These are phyloP conservation scores for Dipodomys ordii DNA, from an alignment of 2,113 vertebrate genomes.

Conservation along the genomic window DNA sequence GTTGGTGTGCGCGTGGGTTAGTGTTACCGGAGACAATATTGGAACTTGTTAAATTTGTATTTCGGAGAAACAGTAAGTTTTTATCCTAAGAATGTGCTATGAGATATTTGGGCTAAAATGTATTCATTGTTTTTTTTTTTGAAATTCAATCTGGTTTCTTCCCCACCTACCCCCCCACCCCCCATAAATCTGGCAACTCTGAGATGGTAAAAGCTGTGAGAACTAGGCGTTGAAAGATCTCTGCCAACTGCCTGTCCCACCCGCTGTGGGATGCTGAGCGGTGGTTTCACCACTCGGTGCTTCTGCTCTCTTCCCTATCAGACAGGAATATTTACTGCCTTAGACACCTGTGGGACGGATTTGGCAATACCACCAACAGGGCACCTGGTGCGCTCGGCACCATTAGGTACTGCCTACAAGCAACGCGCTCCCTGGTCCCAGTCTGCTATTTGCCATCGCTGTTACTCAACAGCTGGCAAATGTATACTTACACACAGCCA, in stretches of 20 bases:
- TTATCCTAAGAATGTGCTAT: neutral
- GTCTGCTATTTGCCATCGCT: neutral
- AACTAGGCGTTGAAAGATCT: neutral
- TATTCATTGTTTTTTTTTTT: neutral
- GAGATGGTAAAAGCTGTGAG: neutral
- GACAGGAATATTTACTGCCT: too few relatives aligned
- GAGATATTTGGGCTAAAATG: neutral
- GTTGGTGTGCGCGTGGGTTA: neutral
- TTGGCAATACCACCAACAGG: neutral
- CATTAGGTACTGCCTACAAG: neutral
- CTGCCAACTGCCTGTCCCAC: neutral
- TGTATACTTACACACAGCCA: neutral
- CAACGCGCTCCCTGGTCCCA: too few relatives aligned
- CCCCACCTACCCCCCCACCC: neutral
- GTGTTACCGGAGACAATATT: neutral
- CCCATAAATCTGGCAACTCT: neutral
- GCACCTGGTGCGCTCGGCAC: accelerated
- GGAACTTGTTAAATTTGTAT: neutral
- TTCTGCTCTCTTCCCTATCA: neutral
- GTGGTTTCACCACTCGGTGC: too few relatives aligned
- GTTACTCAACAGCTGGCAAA: neutral
- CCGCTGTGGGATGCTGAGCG: neutral
- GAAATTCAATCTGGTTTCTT: neutral
- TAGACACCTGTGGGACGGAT: neutral
- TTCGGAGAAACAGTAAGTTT: neutral